Evolutionary conservation across 23 tunicate genomes (phyloP).

Genomic region (Phallusia fumigata): DNA sequence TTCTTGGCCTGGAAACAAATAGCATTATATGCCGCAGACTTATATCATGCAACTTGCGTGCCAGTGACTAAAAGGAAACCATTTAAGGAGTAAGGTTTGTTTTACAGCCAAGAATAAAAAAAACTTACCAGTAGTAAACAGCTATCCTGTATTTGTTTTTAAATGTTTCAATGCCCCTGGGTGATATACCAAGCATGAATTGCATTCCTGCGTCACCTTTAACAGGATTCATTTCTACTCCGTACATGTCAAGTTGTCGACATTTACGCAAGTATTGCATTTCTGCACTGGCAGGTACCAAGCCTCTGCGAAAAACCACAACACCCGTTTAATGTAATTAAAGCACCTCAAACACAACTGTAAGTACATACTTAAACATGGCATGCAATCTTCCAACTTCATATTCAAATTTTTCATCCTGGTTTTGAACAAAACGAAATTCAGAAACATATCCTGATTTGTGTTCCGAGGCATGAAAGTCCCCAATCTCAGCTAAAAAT

Average conservation of each 20-base stretch:
- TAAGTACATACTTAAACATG: slow-evolving; percentile 26
- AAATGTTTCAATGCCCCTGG: slow-evolving; percentile 80
- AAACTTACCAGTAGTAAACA: slow-evolving; percentile 69
- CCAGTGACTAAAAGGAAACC: background rate
- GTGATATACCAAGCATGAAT: slow-evolving; percentile 69
- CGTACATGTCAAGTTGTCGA: slow-evolving; percentile 82
- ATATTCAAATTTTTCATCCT: slow-evolving; percentile 70
- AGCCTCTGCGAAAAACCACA: slow-evolving; percentile 52
- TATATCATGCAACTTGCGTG: too few species aligned
- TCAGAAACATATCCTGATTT: slow-evolving; percentile 72
- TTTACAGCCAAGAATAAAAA: background rate
- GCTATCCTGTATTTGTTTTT: slow-evolving; percentile 68
- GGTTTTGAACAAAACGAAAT: slow-evolving; percentile 74
- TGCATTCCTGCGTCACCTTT: slow-evolving; percentile 64
- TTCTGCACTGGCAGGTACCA: slow-evolving; percentile 71
- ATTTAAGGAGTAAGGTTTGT: background rate
- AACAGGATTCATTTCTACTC: slow-evolving; percentile 68
- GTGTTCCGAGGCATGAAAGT: slow-evolving; percentile 54
- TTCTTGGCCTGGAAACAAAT: slow-evolving; percentile 38
- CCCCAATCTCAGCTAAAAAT: slow-evolving; percentile 78
- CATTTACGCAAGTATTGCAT: slow-evolving; percentile 80
- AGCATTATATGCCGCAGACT: background rate
- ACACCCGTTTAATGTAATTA: background rate
- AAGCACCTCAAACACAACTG: background rate
- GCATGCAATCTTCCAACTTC: slow-evolving; percentile 81